Base-by-base conservation (phyloP, 2,888 invertebrate species). In the Vannuccia rotundouncinata region DNA sequence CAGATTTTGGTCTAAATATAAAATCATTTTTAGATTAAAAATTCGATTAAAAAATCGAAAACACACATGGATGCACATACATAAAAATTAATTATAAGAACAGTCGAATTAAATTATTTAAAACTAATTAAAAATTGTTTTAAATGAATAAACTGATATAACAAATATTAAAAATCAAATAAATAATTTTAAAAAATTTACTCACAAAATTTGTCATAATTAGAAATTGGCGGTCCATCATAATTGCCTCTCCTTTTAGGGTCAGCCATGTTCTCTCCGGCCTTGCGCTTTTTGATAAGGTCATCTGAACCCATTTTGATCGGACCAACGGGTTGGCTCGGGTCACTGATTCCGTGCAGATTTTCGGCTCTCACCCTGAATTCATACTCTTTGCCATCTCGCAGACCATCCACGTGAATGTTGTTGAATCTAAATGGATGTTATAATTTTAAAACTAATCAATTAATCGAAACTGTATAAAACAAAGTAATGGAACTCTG, bases 331-430 rank as follows among this genome's bases (percentile, higher is more conserved):
- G 93, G 91, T 81, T 95, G 95, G 84, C 97, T 97, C 0, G 98
- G 93, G 85, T 96, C 95, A 25, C 96, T 96, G 75, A 95, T 91
- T 0, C 99, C 99, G 88, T 99, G 98, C 82, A 98, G 94, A 88
- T 99, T 99, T 89, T 98, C 98, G 0, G 99, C 99, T 87, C 93
- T 94, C 2, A 98, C 92, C 82, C 99, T 91, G 91, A 99, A 99
- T 88, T 98, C 95, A 89, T 99, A 99, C 87, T 95, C 93, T 84
- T 95, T 95, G 84, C 94, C 94, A 0, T 95, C 92, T 76, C 93
- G 92, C 31, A 97, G 89, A n/a, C 93, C 93, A 0, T 92, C 92
- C n/a, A 96, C 92, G 59, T 95, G 95, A 91, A 95, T 28, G 29
- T 59, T 78, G 25, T n/a, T 59, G 60, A 78, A 78, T 66, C 78